Base-by-base conservation (phyloP, 2,888 invertebrate species). In the Eupithecia tripunctaria region DNA sequence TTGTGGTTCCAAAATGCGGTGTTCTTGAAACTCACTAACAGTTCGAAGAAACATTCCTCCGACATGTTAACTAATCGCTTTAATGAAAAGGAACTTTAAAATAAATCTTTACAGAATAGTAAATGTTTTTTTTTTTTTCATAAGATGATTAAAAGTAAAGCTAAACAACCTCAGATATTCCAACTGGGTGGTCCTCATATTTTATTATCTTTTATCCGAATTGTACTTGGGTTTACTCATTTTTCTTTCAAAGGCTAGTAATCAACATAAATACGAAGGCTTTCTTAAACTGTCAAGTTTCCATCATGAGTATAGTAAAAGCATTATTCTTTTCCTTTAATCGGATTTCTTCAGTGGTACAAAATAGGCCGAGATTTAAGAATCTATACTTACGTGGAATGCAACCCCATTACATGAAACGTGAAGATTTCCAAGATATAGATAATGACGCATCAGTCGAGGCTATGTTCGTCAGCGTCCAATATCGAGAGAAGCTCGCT, bases 371-470 rank as follows among this genome's bases (percentile, higher is more conserved):
- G 25, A 21, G 64, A 64, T 36, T 38, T 64, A 18, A 64, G 64
- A 36, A 38, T 29, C 68, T 59, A 59, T 72, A 41, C 63, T 83
- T 81, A 79, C 36, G 64, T 36, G 79, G 80, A 74, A 71, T 74
- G 81, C 78, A 80, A 81, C 78, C 78, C 79, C 77, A 84, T 82
- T 78, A 81, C 75, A 79, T 78, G 80, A 81, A 84, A 83, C 81
- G 80, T 81, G 78, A 82, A 84, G 85, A 83, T 86, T 83, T 79
- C 76, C 80, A 75, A 79, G 84, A 86, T 85, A 85, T 79, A 76
- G 80, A 80, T 85, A 87, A 86, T 86, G 83, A 83, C 80, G 83
- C 81, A 84, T 84, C 83, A 84, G 80, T 74, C 76, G 72, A 76
- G 79, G 78, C 81, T 81, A 82, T 83, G 84, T 82, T 84, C 82